These are phyloP conservation scores for Platyura marginata DNA, from an alignment of 1,140 invertebrate species.

Conservation along the genomic window DNA sequence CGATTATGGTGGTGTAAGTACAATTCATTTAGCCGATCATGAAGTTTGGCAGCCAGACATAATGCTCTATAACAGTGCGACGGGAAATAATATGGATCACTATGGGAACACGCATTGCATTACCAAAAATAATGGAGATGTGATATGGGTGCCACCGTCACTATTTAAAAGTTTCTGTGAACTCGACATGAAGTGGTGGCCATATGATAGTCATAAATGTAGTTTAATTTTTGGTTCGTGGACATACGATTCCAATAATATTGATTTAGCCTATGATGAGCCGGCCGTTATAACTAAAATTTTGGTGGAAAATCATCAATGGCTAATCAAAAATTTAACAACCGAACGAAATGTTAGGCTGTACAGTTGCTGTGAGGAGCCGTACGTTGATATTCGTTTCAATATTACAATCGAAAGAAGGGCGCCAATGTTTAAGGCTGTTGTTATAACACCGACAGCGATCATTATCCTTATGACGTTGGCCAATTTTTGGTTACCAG, in stretches of 20 bases:
- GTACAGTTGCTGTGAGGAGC: constrained; percentile 32
- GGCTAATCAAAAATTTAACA: constrained; percentile 30
- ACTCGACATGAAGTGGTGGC: constrained; percentile 47
- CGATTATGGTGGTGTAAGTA: constrained; percentile 35
- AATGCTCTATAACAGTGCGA: constrained; percentile 39
- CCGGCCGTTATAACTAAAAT: constrained; percentile 6
- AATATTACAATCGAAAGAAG: constrained; percentile 31
- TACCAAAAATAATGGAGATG: constrained; percentile 32
- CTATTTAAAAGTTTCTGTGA: constrained; percentile 44
- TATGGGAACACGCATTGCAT: constrained; percentile 40
- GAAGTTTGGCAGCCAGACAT: constrained; percentile 52
- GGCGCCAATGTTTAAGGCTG: constrained; percentile 37
- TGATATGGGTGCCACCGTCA: constrained; percentile 49
- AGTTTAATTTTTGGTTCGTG: constrained; percentile 43
- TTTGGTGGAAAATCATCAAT: constrained; percentile 31
- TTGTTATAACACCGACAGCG: constrained; percentile 38
- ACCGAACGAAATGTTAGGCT: constrained; percentile 22
- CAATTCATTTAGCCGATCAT: constrained; percentile 34
- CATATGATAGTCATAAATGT: constrained; percentile 53
- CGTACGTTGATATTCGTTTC: constrained; percentile 31
- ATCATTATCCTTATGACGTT: constrained; percentile 41
- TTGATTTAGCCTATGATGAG: constrained; percentile 27
- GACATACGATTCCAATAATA: constrained; percentile 43
- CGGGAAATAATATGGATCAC: constrained; percentile 30
- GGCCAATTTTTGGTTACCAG: constrained; percentile 42